Evolutionary conservation across 35 echinoderm and acorn worm species (phyloP), one percentile per base, ranked within the genome.

Genomic region (Heliocidaris erythrogramma): DNA sequence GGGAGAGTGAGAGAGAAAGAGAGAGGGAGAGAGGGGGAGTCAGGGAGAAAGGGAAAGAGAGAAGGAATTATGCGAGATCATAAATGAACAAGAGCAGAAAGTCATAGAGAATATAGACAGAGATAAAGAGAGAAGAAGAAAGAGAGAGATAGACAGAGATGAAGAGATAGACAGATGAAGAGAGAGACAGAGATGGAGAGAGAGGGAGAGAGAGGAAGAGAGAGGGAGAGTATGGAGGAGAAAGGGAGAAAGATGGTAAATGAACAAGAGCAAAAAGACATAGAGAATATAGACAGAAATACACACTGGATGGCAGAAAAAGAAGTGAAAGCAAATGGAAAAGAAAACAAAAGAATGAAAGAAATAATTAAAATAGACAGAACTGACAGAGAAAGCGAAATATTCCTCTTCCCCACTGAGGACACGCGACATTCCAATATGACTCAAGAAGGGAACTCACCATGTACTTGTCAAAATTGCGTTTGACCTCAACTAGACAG

Each of bases 401-500:
- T 42, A 42, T 42, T 42, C 35, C 35, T 42, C 35, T 42, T 1
- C 35, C 35, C 35, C 35, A 42, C 35, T 42, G 35, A 42, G 35
- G 35, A 42, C 35, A 42, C 35, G 3, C 35, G 3, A 42, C 35
- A 42, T 42, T 42, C 35, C 35, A 42, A 42, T 42, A 42, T 42
- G 35, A 42, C 35, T 1, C 35, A 42, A 42, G 18, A 7, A 14
- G 13, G 30, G 7, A 49, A 95, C 98, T 99, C 95, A 99, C 98
- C 87, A 99, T 97, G 95, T 96, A 97, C 24, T 95, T 94, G 59
- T 99, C 98, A 97, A 99, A 97, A 42, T 96, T 96, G 47, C 98
- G 94, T 86, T 99, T 99, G 94, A 99, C 98, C 94, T 99, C 97
- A 14, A 99, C 97, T 31, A 97, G 94, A 88, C 96, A 97, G 92